A percentile compares a stretch with the other conserved stretches of the same genome.
Conservation (phyloP, 2,797 vertebrate genomes). For the Picus viridis region DNA sequence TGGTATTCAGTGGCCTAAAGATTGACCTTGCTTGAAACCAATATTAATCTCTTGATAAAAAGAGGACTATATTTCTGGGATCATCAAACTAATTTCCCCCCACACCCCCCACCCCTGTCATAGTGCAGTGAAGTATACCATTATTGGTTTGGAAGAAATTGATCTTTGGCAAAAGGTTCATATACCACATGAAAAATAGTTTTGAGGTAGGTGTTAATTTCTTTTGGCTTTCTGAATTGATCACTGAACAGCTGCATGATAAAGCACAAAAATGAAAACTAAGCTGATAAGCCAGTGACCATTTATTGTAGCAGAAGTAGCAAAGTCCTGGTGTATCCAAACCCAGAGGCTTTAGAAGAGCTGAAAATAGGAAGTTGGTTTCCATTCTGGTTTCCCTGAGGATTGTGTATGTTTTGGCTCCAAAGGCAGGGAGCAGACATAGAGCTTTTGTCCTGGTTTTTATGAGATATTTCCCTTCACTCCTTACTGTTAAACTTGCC, state of each 20-base stretch:
- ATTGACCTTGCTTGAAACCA: conserved; percentile 32
- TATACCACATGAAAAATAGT: background rate
- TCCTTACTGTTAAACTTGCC: background rate
- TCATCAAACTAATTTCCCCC: background rate
- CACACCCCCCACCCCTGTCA: too few species aligned
- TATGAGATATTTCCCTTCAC: background rate
- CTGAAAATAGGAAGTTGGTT: background rate
- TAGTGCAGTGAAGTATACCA: background rate
- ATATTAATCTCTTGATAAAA: background rate
- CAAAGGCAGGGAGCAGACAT: background rate
- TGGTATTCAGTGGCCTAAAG: background rate
- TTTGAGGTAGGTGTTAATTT: background rate
- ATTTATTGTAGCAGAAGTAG: background rate
- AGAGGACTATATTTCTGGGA: background rate
- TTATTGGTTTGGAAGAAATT: background rate
- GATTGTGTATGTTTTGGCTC: background rate
- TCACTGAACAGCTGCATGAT: background rate
- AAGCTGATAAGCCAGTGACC: background rate
- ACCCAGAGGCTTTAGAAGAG: background rate
- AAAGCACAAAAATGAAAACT: background rate
- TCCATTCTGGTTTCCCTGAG: background rate
- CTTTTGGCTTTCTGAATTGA: background rate
- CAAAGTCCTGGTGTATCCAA: background rate
- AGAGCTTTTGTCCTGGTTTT: background rate
- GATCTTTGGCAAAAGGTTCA: background rate